Base-by-base conservation (phyloP, 2,888 invertebrate species). In the Lobophora halterata region DNA sequence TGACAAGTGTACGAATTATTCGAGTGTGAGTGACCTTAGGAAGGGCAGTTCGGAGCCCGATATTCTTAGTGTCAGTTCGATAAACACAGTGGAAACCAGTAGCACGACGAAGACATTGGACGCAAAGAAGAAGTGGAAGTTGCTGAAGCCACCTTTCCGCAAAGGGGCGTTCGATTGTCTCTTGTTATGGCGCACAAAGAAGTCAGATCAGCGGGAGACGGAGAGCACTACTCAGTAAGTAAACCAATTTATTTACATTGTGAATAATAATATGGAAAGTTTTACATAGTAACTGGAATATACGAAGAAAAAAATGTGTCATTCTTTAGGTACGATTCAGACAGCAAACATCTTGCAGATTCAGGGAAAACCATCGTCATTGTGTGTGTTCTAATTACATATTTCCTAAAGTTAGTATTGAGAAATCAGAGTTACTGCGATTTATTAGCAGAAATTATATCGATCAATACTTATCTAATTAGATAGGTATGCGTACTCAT, bases 161-260 rank as follows among this genome's bases (percentile, higher is more conserved):
- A 88, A 81, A 64, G 78, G 78, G 16, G 66, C 82, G 17, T 80
- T 88, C 46, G 83, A 85, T 56, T 83, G 82, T 56, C 63, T 88
- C 53, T 59, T 87, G 19, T 69, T 71, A 21, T 88, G 87, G 87
- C 79, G 83, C 39, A 72, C 76, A 48, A 86, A 79, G 58, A 83
- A 77, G 57, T 58, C 71, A 27, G 65, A 55, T 24, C 41, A 63
- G 17, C 55, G 64, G 11, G 58, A 46, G 33, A 10, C 61, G 38
- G 71, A 74, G 43, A 61, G 62, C 25, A 42, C 56, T 26, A 55
- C 35, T 46, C 77, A 70, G 88, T 87, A 55, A 83, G 86, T 79
- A 34, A 27, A 32, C 40, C 18, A 30, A 4, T 33, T 42, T 52
- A 38, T 46, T 25, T 21, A 18, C 7, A 10, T 25, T 33, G 17